Evolutionary conservation across 2,888 invertebrate genomes (phyloP), one percentile per base, ranked within the genome.

Genomic region (Schrankia costaestrigalis): DNA sequence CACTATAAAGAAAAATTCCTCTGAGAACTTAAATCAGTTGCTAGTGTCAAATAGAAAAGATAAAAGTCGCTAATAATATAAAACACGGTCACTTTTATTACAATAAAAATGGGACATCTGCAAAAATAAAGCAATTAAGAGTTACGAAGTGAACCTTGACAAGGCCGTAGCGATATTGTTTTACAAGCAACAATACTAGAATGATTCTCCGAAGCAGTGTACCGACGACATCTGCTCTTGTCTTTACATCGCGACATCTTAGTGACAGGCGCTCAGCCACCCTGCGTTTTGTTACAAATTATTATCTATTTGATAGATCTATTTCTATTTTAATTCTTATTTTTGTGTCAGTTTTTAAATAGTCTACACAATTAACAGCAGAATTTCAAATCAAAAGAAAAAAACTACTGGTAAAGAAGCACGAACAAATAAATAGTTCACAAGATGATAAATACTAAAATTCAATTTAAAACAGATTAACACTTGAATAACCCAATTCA

Each of bases 381-480:
- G 6, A 17, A 24, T 22, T 27, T 12, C 27, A 21, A 11, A 35
- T n/a, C n/a, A n/a, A n/a, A n/a, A n/a, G n/a, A n/a, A n/a, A n/a
- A n/a, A n/a, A n/a, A 32, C 36, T 36, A 23, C 9, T 3, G 3
- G 1, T 8, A 42, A 39, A 38, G 35, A 30, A 21, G 13, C 22
- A 41, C 48, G 30, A 44, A 47, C n/a, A 39, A 46, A 44, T 51
- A 65, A 69, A 65, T 54, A 66, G 43, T 49, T 48, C 29, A 42
- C 34, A 39, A 22, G 35, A 50, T 57, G 56, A 58, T n/a, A n/a
- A n/a, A n/a, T 60, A 41, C 58, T 47, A 49, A 63, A 65, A 64
- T 67, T 46, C 57, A 72, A 80, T 79, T 78, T 73, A 71, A 80
- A 78, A 78, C 51, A 61, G 67, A 81, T 82, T 79, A 81, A 73